Base-by-base conservation (phyloP, 2,797 vertebrate genomes). In the Podarcis siculus region DNA sequence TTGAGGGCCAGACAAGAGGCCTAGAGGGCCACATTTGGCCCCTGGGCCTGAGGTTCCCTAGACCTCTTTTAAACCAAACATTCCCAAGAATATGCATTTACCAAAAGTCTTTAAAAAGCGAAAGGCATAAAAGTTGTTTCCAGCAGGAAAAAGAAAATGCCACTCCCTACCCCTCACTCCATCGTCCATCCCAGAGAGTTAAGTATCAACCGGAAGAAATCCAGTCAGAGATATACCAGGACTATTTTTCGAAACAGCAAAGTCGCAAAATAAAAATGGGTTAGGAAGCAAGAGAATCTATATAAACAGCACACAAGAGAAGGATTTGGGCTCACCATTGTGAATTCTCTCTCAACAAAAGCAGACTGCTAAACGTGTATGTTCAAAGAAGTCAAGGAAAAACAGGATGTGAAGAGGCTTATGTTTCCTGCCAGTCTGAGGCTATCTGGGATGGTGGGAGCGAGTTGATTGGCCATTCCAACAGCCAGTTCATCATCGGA, bases 321-420 rank as follows among this genome's bases (percentile, higher is more conserved):
- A 72, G 39, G 82, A 25, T 90, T 94, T 83, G 92, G 80, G 92
- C 96, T 96, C 92, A 97, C 97, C 97, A 97, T 97, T 84, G 64
- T 96, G 94, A 90, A 83, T 93, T 93, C 67, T 81, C 67, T 67
- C 0, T 76, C 30, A 88, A 30, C 15, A 91, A 45, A 82, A 90
- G 86, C 86, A 45, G 91, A 89, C 90, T 88, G 81, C 82, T 64
- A 85, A 92, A 77, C 92, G 90, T 82, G 86, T 89, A 80, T 17
- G 42, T 39, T 55, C 81, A 86, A 85, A 85, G 91, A 87, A 87
- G 39, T 78, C 25, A 90, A 93, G 92, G 92, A 96, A 96, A 82
- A 96, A 96, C 95, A 97, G 96, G 96, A 96, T 95, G 93, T 25
- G 0, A 93, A 92, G 90, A 90, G 90, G 45, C 77, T 69, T 1